Evolutionary conservation across 2,113 vertebrate genomes (phyloP).

Genomic region (Tachuris rubrigastra): DNA sequence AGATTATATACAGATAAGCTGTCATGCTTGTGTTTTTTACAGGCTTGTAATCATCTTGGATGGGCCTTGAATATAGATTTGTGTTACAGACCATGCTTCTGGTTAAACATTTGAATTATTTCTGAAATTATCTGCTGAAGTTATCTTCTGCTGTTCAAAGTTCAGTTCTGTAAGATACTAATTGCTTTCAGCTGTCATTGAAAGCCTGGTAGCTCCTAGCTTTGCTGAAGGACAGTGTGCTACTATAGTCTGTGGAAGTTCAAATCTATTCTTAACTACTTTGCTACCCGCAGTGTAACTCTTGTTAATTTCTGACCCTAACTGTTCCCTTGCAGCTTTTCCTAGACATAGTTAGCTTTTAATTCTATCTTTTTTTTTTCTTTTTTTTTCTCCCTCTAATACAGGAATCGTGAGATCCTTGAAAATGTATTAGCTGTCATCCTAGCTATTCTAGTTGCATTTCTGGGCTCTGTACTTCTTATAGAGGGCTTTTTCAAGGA

Average conservation of each 20-base stretch:
- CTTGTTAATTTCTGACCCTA: neutral
- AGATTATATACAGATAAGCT: neutral
- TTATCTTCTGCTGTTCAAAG: neutral
- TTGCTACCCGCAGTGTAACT: neutral
- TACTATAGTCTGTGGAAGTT: neutral
- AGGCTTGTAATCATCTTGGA: neutral
- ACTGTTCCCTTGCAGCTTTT: neutral
- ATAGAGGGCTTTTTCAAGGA: slow-evolving; percentile 96
- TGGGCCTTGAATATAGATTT: neutral
- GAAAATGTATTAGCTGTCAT: slow-evolving; percentile 93
- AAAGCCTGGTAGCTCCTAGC: neutral
- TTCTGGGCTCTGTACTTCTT: slow-evolving; percentile 94
- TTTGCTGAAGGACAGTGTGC: neutral
- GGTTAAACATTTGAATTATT: neutral
- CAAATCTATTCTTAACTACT: neutral
- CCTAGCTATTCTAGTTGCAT: slow-evolving; percentile 94
- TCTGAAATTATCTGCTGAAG: neutral
- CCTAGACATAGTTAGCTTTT: neutral
- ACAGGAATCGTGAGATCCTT: slow-evolving; percentile 93
- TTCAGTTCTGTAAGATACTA: neutral
- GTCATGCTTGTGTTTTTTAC: neutral
- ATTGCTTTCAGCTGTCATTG: neutral
- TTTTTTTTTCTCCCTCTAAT: neutral
- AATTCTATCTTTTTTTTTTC: neutral
- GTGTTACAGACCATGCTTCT: neutral